phyloP scores from a whole-genome alignment of 2,113 vertebrate genomes.

The Rhea pennata region DNA sequence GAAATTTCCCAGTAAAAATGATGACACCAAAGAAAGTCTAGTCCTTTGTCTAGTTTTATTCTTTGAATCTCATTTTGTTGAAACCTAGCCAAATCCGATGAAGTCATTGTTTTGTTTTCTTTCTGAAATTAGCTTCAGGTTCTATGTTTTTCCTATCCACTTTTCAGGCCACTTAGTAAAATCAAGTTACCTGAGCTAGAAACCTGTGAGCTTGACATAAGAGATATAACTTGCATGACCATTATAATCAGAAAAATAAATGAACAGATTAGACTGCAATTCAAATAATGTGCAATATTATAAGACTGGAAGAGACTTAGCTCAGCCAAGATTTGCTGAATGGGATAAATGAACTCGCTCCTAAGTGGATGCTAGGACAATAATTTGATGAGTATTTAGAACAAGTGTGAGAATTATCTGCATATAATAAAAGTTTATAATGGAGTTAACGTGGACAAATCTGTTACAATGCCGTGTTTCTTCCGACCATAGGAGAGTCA shows the following conservation, averaged over 20 bases:
- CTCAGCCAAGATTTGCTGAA: constrained; percentile 16
- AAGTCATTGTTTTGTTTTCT: constrained; percentile 69
- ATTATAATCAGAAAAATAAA: not conserved
- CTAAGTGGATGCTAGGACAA: not conserved
- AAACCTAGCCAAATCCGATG: constrained; percentile 52
- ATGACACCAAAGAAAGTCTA: constrained; percentile 71
- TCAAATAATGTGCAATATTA: not conserved
- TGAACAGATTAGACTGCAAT: not conserved
- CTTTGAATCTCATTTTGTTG: constrained; percentile 48
- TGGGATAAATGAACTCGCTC: not conserved
- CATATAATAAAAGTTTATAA: not conserved
- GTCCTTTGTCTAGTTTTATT: constrained; percentile 67
- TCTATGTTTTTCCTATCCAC: not conserved
- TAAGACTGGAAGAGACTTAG: not conserved
- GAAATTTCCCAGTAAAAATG: constrained; percentile 67
- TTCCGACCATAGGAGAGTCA: not conserved
- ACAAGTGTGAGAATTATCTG: constrained; percentile 21
- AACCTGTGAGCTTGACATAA: not conserved
- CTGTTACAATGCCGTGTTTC: not conserved
- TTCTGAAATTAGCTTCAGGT: constrained; percentile 54
- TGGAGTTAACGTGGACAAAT: not conserved
- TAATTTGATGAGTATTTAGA: not conserved
- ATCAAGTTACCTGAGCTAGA: constrained; percentile 8
- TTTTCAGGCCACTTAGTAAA: constrained; percentile 9
- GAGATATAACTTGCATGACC: not conserved